phyloP scores from a whole-genome alignment of 2,888 invertebrate genomes.

The Maniola hyperantus region DNA sequence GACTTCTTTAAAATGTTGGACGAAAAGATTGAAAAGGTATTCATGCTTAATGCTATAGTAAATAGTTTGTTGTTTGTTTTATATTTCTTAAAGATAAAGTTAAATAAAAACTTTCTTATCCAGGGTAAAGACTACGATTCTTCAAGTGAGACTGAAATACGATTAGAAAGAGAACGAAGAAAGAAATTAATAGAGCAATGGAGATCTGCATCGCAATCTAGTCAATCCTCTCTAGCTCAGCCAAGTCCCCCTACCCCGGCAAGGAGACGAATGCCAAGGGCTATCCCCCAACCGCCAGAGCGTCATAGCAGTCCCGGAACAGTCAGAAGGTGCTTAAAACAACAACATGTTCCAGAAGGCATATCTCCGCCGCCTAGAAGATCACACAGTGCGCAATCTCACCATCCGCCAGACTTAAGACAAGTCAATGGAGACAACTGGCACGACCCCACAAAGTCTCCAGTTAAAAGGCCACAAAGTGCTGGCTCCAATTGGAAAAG shows the following conservation, averaged over 20 bases:
- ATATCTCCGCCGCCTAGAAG: slow-evolving; percentile 72
- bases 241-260: slow-evolving; percentile 71
- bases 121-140: slow-evolving; percentile 93
- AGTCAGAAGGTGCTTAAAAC: slow-evolving; percentile 63
- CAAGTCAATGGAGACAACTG: slow-evolving; percentile 70
- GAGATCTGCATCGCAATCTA: slow-evolving; percentile 87
- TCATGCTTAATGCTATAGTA: not conserved
- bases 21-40: slow-evolving; percentile 93
- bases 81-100: not conserved
- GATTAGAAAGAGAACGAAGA: slow-evolving; percentile 86
- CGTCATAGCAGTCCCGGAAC: slow-evolving; percentile 68
- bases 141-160: slow-evolving; percentile 88
- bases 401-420: slow-evolving; percentile 59
- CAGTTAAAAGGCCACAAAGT: slow-evolving; percentile 73
- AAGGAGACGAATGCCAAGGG: slow-evolving; percentile 59
- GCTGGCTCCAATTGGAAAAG: slow-evolving; percentile 73
- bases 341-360: slow-evolving; percentile 66
- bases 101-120: slow-evolving; percentile 7
- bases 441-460: slow-evolving; percentile 72
- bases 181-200: slow-evolving; percentile 88
- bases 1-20: slow-evolving; percentile 97
- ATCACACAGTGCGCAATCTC: slow-evolving; percentile 67
- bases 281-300: slow-evolving; percentile 65
- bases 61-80: not conserved
- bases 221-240: slow-evolving; percentile 63